These are phyloP conservation scores for Stomatorhinus walkeri DNA, from an alignment of 2,797 vertebrate species.

Conservation along the genomic window DNA sequence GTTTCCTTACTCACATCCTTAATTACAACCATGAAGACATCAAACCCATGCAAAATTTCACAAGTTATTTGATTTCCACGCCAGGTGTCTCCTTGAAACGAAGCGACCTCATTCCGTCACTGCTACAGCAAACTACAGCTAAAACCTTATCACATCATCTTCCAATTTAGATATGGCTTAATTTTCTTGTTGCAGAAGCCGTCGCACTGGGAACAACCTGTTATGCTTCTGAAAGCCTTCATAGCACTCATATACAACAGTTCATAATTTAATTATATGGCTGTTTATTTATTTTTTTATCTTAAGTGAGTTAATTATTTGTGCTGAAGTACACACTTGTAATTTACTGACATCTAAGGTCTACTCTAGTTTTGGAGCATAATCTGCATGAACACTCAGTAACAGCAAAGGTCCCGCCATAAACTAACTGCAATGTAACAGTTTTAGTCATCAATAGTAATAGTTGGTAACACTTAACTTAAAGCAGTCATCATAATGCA, in stretches of 20 bases:
- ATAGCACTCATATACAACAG: not conserved
- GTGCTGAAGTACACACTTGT: not conserved
- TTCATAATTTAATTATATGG: slow-evolving; percentile 1
- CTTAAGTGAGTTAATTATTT: slow-evolving; percentile 7
- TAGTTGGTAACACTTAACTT: not conserved
- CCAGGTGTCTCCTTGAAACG: not conserved
- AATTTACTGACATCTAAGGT: not conserved
- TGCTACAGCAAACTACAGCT: not conserved
- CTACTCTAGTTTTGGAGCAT: not conserved
- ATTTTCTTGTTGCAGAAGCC: not conserved
- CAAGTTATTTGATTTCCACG: not conserved
- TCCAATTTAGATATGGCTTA: not conserved
- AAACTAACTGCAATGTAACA: not conserved
- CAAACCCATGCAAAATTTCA: not conserved
- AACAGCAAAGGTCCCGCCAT: not conserved
- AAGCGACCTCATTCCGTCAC: not conserved
- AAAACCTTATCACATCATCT: not conserved
- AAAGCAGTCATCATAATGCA: not conserved
- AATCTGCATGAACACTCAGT: not conserved
- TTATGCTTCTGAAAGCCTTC: slow-evolving; percentile 9
- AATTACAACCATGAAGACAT: not conserved
- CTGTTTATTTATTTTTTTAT: not conserved
- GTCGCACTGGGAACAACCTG: not conserved
- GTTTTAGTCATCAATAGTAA: not conserved
- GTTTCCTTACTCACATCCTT: not conserved